Evolutionary conservation across 2,888 invertebrate genomes (phyloP), one percentile per base, ranked within the genome.

Genomic region (Apamea sordens): DNA sequence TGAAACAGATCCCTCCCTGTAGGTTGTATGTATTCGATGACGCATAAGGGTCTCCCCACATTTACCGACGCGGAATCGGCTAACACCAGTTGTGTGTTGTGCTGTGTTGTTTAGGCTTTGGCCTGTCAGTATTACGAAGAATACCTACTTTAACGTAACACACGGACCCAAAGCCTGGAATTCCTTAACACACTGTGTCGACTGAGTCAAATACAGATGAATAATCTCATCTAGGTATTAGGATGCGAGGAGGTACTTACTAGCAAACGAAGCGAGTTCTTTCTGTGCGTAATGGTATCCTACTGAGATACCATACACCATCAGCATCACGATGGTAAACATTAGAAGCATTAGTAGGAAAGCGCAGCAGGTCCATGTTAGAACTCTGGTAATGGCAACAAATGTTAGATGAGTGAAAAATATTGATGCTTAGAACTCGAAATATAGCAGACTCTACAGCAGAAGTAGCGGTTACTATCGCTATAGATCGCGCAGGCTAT

Each of bases 261-360:
- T 92, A 63, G 96, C 95, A 89, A 95, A 96, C 1, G 94, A 90
- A 7, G 95, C 93, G 1, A 96, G 93, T 89, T 96, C 96, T 88
- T 95, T 96, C 85, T 96, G 96, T 3, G 96, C 96, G 86, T 96
- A 96, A 86, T 96, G 95, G 83, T 96, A 96, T 10, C 96, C 96
- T 32, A 96, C 94, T n/a, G 96, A 94, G 73, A 96, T 95, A 11
- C 96, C 96, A 84, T 96, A 96, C 47, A 95, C 90, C 95, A 96
- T 95, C 44, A 96, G 88, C 50, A 95, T 61, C 2, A 96, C 82
- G 47, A 96, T 90, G 32, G 89, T 89, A 69, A 94, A 94, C 96
- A 96, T 95, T 41, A 96, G 89, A 63, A 95, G 59, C 93, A 96
- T 94, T 59, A 96, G 86, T 3, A 96, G 89, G 74, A 95, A 94